Evolutionary conservation across 2,113 vertebrate species (phyloP).

Genomic region (Hiodon alosoides): DNA sequence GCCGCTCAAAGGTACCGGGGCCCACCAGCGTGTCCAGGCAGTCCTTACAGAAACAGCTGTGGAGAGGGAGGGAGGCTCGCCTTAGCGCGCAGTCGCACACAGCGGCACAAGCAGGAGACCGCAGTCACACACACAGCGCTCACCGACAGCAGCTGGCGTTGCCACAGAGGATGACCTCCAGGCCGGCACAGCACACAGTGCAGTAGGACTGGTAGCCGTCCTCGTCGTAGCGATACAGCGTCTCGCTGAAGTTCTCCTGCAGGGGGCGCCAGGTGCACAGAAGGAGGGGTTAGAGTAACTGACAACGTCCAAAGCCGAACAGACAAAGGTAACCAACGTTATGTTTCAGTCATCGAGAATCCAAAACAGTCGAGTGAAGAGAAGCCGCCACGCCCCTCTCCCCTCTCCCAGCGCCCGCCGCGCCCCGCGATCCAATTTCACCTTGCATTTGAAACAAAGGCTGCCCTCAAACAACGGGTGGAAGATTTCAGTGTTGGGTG

Average conservation of each 20-base stretch:
- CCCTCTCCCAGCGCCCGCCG: no score
- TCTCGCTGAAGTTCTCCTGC: slow-evolving; percentile 84
- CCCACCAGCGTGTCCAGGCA: slow-evolving; percentile 83
- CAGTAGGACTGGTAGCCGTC: slow-evolving; percentile 95
- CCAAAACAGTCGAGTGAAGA: no score
- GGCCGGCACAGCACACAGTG: slow-evolving; percentile 81
- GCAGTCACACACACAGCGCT: slow-evolving; percentile 8
- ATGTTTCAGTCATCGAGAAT: no score
- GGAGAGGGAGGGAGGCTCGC: not conserved
- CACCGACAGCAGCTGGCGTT: slow-evolving; percentile 85
- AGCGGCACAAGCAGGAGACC: no score
- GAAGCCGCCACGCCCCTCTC: no score
- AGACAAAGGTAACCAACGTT: no score
- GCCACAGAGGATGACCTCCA: slow-evolving; percentile 82
- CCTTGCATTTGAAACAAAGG: slow-evolving; percentile 82
- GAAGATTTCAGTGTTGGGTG: slow-evolving; percentile 56
- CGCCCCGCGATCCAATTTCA: slow-evolving; percentile 28
- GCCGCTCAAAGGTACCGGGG: slow-evolving; percentile 61
- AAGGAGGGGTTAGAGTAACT: no score
- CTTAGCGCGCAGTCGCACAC: no score
- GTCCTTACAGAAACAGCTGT: slow-evolving; percentile 90
- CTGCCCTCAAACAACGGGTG: slow-evolving; percentile 89
- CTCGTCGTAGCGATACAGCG: slow-evolving; percentile 85
- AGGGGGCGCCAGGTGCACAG: slow-evolving; percentile 9
- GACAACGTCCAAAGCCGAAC: no score